These are phyloP conservation scores for Epinephelus cyanopodus DNA, from an alignment of 2,113 vertebrate species.

Conservation along the genomic window DNA sequence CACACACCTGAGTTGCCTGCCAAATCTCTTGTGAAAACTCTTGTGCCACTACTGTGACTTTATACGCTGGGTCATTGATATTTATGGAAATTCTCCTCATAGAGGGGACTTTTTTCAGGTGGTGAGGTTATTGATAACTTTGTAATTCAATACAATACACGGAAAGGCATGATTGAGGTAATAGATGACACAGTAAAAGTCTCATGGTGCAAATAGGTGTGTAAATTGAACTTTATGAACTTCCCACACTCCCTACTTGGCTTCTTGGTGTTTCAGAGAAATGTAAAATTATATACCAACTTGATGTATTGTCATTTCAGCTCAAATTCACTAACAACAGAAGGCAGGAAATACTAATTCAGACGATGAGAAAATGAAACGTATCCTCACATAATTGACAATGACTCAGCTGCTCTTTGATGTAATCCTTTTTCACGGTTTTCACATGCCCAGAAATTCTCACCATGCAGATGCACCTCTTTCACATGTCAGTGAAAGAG, in stretches of 20 bases:
- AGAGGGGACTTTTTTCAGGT: neutral
- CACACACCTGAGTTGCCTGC: neutral
- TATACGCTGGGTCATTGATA: neutral
- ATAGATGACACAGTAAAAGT: neutral
- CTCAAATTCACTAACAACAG: neutral
- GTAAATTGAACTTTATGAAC: neutral
- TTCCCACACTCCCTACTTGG: too few species aligned
- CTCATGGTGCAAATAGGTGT: neutral
- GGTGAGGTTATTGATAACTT: neutral
- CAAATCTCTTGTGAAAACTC: neutral
- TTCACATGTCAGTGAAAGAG: constrained; percentile 52
- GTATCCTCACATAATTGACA: neutral
- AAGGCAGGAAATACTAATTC: neutral
- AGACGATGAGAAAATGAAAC: neutral
- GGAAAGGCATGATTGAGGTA: neutral
- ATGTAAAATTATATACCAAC: neutral
- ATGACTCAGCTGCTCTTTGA: constrained; percentile 30
- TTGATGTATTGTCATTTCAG: neutral
- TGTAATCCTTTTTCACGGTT: constrained; percentile 2
- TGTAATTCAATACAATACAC: neutral
- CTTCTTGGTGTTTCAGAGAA: too few species aligned
- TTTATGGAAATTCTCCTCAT: neutral
- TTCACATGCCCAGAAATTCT: constrained; percentile 37
- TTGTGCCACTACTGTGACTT: neutral
- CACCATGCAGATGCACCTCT: constrained; percentile 13